phyloP scores from a whole-genome alignment of 1,140 invertebrate genomes.

The Elymnias hypermnestra region DNA sequence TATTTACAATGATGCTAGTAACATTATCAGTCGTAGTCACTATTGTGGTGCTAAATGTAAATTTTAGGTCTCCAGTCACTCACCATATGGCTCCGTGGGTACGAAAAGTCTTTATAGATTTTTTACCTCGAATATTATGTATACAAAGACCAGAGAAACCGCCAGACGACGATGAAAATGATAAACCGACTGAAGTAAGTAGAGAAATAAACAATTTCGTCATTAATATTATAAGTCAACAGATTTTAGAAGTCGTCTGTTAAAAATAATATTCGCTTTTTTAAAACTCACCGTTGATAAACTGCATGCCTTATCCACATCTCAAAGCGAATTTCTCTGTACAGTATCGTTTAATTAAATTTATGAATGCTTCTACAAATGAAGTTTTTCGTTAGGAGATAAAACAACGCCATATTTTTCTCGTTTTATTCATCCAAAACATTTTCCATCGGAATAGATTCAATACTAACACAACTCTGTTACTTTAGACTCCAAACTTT shows the following conservation, averaged over 20 bases:
- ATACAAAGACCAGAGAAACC: slow-evolving; percentile 88
- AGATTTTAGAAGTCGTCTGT: too few relatives aligned
- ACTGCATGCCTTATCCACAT: not conserved
- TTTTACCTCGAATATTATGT: slow-evolving; percentile 90
- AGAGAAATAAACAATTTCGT: slow-evolving; percentile 10
- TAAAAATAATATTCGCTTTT: too few relatives aligned
- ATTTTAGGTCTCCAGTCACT: slow-evolving; percentile 98
- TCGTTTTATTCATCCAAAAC: slow-evolving; percentile 53
- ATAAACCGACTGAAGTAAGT: slow-evolving; percentile 80
- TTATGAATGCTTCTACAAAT: slow-evolving; percentile 44
- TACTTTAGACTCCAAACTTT: slow-evolving; percentile 36
- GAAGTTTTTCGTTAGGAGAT: slow-evolving; percentile 40
- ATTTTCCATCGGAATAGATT: slow-evolving; percentile 50
- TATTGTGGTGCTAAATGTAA: slow-evolving; percentile 98
- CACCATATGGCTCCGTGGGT: slow-evolving; percentile 96
- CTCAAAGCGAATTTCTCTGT: slow-evolving; percentile 6
- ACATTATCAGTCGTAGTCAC: slow-evolving; percentile 98
- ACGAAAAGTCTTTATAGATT: slow-evolving; percentile 90
- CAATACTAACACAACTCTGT: slow-evolving; percentile 53
- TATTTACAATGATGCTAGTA: slow-evolving; percentile 99
- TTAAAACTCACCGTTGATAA: too few relatives aligned
- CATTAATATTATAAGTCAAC: too few relatives aligned
- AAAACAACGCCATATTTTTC: slow-evolving; percentile 48
- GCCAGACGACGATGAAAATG: slow-evolving; percentile 80
- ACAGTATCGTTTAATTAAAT: slow-evolving; percentile 45